These are phyloP conservation scores for Rhizoglyphus robini DNA, from an alignment of 1,140 invertebrate genomes.

Conservation along the genomic window DNA sequence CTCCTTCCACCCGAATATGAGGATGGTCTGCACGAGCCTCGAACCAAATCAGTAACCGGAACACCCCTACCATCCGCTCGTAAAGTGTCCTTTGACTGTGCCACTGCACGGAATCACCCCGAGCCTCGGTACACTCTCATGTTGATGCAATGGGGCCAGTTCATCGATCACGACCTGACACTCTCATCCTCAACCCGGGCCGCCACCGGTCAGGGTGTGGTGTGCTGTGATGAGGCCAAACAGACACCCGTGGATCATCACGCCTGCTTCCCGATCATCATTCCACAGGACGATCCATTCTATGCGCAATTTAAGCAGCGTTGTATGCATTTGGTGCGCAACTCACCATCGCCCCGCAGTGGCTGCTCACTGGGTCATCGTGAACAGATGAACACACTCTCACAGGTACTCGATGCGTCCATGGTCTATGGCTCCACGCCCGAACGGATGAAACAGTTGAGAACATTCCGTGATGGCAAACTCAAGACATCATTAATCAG, in stretches of 20 bases:
- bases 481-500: constrained; percentile 13
- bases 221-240: constrained; percentile 28
- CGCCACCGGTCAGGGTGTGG: constrained; percentile 22
- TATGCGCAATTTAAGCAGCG: constrained; percentile 20
- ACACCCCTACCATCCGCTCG: constrained; percentile 24
- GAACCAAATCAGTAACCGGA: constrained; percentile 16
- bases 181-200: constrained; percentile 21
- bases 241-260: constrained; percentile 20
- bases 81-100: constrained; percentile 24
- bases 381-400: constrained; percentile 94
- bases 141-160: constrained; percentile 53
- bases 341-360: constrained; percentile 20
- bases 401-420: constrained; percentile 88
- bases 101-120: constrained; percentile 23
- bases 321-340: constrained; percentile 28
- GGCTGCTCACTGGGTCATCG: constrained; percentile 35
- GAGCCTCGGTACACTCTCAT: constrained; percentile 40
- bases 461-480: constrained; percentile 21
- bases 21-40: constrained; percentile 29
- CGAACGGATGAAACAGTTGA: constrained; percentile 20
- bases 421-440: constrained; percentile 80
- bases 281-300: constrained; percentile 27
- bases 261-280: constrained; percentile 26
- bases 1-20: constrained; percentile 33
- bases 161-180: constrained; percentile 24